Evolutionary conservation across 2,113 vertebrate species (phyloP).

Genomic region (Notarius quadriscutis): DNA sequence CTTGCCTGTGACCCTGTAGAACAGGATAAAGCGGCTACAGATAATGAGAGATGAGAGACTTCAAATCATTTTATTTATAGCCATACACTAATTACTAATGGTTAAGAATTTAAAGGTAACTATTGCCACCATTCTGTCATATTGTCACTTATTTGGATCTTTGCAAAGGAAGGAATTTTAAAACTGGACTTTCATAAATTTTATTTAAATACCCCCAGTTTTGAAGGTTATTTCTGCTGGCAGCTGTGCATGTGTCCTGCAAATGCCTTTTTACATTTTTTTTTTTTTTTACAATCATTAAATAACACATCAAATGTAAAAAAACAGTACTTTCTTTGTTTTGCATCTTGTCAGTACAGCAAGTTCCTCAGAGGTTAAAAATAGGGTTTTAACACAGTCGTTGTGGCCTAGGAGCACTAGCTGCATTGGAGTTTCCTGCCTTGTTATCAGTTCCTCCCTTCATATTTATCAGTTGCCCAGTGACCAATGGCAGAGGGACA

Average conservation of each 20-base stretch:
- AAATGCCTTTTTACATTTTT: background rate
- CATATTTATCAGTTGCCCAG: constrained; percentile 59
- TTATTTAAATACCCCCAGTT: background rate
- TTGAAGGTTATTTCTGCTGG: background rate
- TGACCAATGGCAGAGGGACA: constrained; percentile 47
- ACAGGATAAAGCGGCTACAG: no score
- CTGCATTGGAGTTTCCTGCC: constrained; percentile 66
- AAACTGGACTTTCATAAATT: background rate
- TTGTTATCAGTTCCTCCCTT: constrained; percentile 71
- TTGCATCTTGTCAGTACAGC: constrained; percentile 23
- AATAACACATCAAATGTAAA: background rate
- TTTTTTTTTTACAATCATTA: background rate
- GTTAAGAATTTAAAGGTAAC: background rate
- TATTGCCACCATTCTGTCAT: background rate
- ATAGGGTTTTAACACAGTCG: constrained; percentile 62
- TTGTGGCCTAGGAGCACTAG: constrained; percentile 53
- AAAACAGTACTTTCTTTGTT: constrained; percentile 32
- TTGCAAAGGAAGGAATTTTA: background rate
- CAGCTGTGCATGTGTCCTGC: background rate
- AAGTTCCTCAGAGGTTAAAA: constrained; percentile 59
- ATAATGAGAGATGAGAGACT: no score
- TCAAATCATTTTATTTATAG: background rate
- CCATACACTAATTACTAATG: background rate
- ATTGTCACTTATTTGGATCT: background rate
- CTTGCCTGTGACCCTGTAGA: no score